Evolutionary conservation across 2,113 vertebrate species (phyloP).

Genomic region (Neofelis nebulosa): DNA sequence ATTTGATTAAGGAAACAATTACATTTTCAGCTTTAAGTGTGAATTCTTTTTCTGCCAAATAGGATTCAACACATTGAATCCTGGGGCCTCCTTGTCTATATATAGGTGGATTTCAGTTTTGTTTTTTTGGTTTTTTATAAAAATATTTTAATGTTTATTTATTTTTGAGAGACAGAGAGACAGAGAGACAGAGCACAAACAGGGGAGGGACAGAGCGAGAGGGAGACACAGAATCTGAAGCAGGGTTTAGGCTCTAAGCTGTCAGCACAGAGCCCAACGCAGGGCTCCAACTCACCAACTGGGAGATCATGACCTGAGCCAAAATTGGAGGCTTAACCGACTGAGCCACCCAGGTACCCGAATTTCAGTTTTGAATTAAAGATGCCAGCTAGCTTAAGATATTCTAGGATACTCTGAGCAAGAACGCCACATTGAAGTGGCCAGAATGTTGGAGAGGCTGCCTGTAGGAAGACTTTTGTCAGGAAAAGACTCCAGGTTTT

Average conservation of each 20-base stretch:
- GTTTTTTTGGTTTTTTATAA: not conserved
- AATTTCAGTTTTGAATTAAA: conserved; percentile 35
- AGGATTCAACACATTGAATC: not conserved
- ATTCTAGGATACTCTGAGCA: not conserved
- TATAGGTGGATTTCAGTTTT: not conserved
- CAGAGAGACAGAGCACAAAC: no score
- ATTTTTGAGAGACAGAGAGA: no score
- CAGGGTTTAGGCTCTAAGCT: no score
- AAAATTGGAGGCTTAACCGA: no score
- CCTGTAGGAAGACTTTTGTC: not conserved
- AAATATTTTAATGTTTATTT: no score
- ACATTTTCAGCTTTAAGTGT: not conserved
- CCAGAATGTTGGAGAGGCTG: not conserved
- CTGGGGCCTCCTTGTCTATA: not conserved
- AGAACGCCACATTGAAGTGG: not conserved
- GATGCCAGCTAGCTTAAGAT: not conserved
- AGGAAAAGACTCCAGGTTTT: not conserved
- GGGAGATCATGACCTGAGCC: no score
- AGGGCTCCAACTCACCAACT: no score
- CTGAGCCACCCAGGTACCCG: no score
- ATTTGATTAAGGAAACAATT: not conserved
- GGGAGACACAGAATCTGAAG: no score
- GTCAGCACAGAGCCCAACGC: no score
- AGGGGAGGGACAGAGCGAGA: no score
- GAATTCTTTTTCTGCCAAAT: conserved; percentile 12